Evolutionary conservation across 2,888 invertebrate species (phyloP).

Genomic region (Eudasyphora cyanicolor): DNA sequence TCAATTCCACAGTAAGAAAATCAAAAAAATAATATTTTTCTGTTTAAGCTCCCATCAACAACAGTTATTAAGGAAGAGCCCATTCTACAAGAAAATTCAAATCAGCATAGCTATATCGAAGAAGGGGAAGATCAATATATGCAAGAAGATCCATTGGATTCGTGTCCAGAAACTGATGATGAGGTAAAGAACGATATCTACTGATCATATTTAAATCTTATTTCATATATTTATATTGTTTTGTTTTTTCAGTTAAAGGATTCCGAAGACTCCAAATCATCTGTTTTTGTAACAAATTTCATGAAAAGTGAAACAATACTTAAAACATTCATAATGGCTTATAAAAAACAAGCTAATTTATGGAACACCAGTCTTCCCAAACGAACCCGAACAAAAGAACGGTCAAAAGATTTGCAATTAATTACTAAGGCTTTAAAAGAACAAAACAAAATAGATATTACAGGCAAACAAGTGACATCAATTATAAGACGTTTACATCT

Average conservation of each 20-base stretch:
- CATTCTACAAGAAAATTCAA: too few species aligned
- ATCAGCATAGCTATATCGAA: too few species aligned
- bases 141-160: not conserved
- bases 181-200: not conserved
- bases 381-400: not conserved
- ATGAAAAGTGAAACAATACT: not conserved
- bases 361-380: slow-evolving; percentile 11
- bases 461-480: not conserved
- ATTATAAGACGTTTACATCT: not conserved
- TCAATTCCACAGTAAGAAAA: too few species aligned
- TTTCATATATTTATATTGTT: not conserved
- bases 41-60: too few species aligned
- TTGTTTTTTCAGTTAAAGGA: not conserved
- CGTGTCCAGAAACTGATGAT: not conserved
- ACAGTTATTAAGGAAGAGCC: too few species aligned
- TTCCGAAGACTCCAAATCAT: not conserved
- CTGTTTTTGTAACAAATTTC: not conserved
- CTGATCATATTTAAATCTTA: too few species aligned
- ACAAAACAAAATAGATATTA: not conserved
- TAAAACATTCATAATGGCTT: not conserved
- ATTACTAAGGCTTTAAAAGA: not conserved
- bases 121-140: not conserved
- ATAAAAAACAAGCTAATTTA: slow-evolving; percentile 21
- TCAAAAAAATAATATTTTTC: too few species aligned
- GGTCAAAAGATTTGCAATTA: not conserved